Conservation (phyloP, 2,113 vertebrate genomes). For the Notarius lentiginosus region DNA sequence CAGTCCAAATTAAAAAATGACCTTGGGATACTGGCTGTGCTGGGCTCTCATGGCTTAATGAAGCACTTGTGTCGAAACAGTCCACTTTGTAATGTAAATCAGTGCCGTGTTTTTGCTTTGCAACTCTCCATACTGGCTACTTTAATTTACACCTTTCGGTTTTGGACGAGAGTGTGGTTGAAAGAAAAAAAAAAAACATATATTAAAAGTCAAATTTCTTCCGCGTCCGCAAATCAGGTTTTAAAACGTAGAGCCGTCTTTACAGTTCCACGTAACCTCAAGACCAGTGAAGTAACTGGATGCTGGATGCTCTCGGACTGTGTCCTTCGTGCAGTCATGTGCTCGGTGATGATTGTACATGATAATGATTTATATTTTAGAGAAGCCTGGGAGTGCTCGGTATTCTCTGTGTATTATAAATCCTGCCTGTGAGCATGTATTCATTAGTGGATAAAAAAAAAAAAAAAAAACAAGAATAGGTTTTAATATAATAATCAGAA, state of each 20-base stretch:
- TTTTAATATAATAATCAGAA: neutral
- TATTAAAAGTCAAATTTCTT: slow-evolving; percentile 30
- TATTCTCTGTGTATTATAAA: slow-evolving; percentile 11
- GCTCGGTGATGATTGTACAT: slow-evolving; percentile 33
- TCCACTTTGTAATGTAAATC: slow-evolving; percentile 85
- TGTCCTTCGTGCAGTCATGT: slow-evolving; percentile 17
- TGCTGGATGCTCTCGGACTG: slow-evolving; percentile 3
- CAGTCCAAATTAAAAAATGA: slow-evolving; percentile 98
- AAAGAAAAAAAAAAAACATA: slow-evolving; percentile 38
- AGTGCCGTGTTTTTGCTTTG: slow-evolving; percentile 61
- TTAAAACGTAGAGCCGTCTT: slow-evolving; percentile 45
- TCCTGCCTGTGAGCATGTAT: neutral
- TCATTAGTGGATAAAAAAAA: neutral
- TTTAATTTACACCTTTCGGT: slow-evolving; percentile 60
- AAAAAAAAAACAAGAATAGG: neutral
- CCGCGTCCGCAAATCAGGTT: slow-evolving; percentile 50
- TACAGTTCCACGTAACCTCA: slow-evolving; percentile 59
- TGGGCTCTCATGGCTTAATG: slow-evolving; percentile 86
- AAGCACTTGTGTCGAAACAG: slow-evolving; percentile 86
- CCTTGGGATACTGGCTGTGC: slow-evolving; percentile 89
- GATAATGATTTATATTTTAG: slow-evolving; percentile 2
- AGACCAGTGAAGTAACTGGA: slow-evolving; percentile 33
- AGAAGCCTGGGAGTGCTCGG: neutral
- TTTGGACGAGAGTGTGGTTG: slow-evolving; percentile 41
- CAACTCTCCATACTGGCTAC: slow-evolving; percentile 55